These are phyloP conservation scores for Bombylius discolor DNA, from an alignment of 2,888 invertebrate genomes.

Conservation along the genomic window DNA sequence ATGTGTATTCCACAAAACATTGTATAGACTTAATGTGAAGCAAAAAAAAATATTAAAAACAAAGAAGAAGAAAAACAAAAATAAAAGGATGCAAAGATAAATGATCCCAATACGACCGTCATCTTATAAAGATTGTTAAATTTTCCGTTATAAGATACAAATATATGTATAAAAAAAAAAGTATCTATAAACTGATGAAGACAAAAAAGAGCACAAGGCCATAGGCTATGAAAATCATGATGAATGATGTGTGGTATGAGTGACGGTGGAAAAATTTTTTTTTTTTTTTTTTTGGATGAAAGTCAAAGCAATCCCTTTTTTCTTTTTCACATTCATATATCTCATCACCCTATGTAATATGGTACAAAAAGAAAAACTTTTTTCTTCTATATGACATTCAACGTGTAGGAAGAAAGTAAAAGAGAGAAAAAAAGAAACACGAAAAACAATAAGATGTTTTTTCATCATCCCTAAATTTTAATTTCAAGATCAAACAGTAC, in stretches of 20 bases:
- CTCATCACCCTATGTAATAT: not conserved
- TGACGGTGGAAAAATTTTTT: no score
- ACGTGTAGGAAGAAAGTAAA: no score
- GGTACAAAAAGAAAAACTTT: not conserved
- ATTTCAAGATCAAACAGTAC: conserved; percentile 14
- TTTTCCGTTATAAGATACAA: not conserved
- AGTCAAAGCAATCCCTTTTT: no score
- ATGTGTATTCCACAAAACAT: no score
- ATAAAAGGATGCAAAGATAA: conserved; percentile 4
- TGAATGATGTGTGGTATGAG: not conserved
- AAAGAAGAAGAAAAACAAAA: no score
- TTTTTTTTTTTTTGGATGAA: no score
- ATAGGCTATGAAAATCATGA: not conserved
- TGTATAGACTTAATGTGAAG: no score
- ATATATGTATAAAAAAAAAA: no score
- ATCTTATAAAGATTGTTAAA: not conserved
- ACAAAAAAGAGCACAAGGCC: not conserved
- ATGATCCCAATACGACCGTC: conserved; percentile 10
- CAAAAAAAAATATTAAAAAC: no score
- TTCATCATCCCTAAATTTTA: conserved; percentile 8
- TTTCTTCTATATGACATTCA: conserved; percentile 10
- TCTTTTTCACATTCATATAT: not conserved
- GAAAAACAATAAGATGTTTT: conserved; percentile 12
- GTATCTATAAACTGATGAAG: no score
- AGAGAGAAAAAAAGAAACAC: no score